Base-by-base conservation (phyloP, 1,140 invertebrate species). In the Drosophila erecta region DNA sequence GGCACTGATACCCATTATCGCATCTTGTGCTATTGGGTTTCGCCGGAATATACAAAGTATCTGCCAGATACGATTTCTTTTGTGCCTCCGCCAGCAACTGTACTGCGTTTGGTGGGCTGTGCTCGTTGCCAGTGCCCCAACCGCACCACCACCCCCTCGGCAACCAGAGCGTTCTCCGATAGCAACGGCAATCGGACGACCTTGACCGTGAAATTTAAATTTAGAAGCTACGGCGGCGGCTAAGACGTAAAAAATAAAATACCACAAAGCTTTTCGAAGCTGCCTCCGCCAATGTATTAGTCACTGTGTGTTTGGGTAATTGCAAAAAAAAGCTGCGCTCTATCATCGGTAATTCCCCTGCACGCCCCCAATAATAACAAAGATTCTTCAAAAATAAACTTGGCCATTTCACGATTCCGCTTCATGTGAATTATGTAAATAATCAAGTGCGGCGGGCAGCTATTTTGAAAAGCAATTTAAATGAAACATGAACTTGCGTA, bases 191-290 rank as follows among this genome's bases (percentile, higher is more conserved):
- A 78, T 54, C 55, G 75, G 75, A 69, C 76, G 84, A 89, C 84
- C 84, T 89, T 89, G 84, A 89, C 84, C 84, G 84, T 89, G 80
- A 89, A 89, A 89, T 89, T 77, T 89, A 89, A 80, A 84, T 89
- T 84, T 89, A 89, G 85, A 89, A 89, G 65, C 70, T 59, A 65
- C 47, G 58, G 56, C 69, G 37, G 44, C 43, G 78, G 40, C 75
- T 79, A 76, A 86, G 83, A 79, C 83, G 79, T 87, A 87, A 87
- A 86, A 77, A 76, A 79, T 79, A 72, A 77, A 87, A 66, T 46
- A 76, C 53, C 77, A 55, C 66, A 65, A 47, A 85, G 77, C 74
- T 81, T 70, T 67, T 12, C 41, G 62, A 50, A 35, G 40, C 79
- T 67, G 54, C 67, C 62, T 60, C 41, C 41, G 53, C 49, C 37